Evolutionary conservation across 2,113 vertebrate species (phyloP).

Genomic region (Eurypyga helias): DNA sequence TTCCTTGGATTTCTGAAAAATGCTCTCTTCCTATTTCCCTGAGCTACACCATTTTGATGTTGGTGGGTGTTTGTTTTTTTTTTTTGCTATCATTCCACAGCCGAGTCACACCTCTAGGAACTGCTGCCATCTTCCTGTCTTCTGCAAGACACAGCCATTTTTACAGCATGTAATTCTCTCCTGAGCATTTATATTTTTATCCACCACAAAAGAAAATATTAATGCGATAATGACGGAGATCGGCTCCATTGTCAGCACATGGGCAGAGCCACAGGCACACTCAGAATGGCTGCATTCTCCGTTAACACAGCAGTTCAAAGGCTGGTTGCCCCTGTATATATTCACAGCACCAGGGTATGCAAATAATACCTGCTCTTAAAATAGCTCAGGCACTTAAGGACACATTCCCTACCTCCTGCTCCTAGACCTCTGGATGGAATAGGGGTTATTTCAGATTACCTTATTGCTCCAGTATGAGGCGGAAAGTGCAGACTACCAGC

Average conservation of each 20-base stretch:
- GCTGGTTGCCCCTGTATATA: not conserved
- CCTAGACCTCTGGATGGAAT: not conserved
- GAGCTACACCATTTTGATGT: not conserved
- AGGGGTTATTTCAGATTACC: not conserved
- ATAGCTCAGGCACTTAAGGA: constrained; percentile 61
- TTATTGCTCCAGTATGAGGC: not conserved
- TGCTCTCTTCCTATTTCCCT: not conserved
- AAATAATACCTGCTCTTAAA: constrained; percentile 48
- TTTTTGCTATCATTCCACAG: not conserved
- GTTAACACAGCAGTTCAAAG: not conserved
- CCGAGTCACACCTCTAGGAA: not conserved
- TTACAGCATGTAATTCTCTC: not conserved
- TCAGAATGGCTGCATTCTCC: not conserved
- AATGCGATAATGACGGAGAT: not conserved
- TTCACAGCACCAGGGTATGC: too few species aligned
- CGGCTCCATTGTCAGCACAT: not conserved
- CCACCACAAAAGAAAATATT: not conserved
- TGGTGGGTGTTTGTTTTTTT: too few species aligned
- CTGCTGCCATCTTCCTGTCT: not conserved
- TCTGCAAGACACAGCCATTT: not conserved
- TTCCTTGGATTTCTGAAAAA: not conserved
- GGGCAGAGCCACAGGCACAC: rapidly evolving
- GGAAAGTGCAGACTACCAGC: not conserved
- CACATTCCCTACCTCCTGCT: not conserved
- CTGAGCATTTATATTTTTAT: not conserved